Percentiles rank a stretch among this genome's conserved stretches.
Conservation (phyloP, 2,797 vertebrate species). For the Melanotaenia pygmaea region DNA sequence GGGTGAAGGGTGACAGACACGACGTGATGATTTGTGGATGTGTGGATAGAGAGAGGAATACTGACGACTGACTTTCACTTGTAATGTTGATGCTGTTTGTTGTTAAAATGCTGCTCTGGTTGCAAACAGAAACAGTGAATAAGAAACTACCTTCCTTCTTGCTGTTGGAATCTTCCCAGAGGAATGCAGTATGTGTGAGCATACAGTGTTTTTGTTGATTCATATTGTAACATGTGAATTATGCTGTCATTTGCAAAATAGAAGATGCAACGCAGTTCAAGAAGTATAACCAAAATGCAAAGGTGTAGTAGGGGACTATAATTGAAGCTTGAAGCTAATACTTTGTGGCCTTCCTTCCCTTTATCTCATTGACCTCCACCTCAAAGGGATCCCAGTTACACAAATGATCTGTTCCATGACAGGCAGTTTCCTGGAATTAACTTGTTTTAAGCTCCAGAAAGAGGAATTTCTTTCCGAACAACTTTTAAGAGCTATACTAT, state of each 20-base stretch:
- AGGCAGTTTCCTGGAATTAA: not conserved
- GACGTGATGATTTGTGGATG: slow-evolving; percentile 40
- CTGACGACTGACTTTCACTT: not conserved
- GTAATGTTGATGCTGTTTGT: not conserved
- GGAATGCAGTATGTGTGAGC: not conserved
- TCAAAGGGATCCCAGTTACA: not conserved
- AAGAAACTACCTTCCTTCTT: not conserved
- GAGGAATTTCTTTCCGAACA: not conserved
- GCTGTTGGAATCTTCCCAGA: not conserved
- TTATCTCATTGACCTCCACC: not conserved
- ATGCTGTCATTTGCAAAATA: not conserved
- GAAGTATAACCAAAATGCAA: not conserved
- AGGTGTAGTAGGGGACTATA: not conserved
- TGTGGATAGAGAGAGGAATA: not conserved
- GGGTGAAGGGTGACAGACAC: slow-evolving; percentile 54
- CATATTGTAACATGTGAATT: not conserved
- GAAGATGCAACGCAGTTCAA: not conserved
- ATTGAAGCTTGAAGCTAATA: not conserved
- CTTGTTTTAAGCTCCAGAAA: not conserved
- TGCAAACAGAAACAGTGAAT: not conserved
- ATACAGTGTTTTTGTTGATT: not conserved
- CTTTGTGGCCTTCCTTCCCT: not conserved
- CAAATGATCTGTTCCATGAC: not conserved
- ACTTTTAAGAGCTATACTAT: not conserved
- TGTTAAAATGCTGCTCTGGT: slow-evolving; percentile 1